A percentile compares a stretch with the other conserved stretches of the same genome.
These are phyloP conservation scores for Homarus gammarus DNA, from an alignment of 2,888 invertebrate genomes.

Conservation along the genomic window DNA sequence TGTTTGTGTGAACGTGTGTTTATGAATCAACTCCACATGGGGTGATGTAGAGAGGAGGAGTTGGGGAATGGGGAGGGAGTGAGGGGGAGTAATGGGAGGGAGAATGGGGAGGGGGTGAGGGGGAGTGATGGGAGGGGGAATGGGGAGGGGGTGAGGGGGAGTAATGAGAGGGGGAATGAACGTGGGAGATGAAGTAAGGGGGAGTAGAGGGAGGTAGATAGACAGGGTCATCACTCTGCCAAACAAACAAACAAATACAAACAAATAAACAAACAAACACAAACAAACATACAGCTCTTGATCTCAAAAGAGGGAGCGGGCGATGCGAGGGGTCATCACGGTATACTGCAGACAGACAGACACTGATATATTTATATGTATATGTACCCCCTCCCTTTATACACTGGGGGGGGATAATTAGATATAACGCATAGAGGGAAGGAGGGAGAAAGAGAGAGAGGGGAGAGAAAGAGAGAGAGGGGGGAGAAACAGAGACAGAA, in stretches of 20 bases:
- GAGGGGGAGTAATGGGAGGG: not conserved
- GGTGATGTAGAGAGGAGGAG: no score
- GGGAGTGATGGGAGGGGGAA: not conserved
- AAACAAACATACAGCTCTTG: no score
- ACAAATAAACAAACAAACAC: no score
- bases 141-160: not conserved
- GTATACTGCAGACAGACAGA: constrained; percentile 14
- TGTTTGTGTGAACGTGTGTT: no score
- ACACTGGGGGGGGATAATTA: no score
- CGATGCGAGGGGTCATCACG: not conserved
- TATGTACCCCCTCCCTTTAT: no score
- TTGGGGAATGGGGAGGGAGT: not conserved
- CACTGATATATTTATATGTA: no score
- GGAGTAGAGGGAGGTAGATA: not conserved
- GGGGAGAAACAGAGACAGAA: not conserved
- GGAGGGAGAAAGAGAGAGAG: not conserved
- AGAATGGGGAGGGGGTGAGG: constrained; percentile 1
- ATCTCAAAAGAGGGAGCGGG: no score
- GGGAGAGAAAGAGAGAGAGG: constrained; percentile 2
- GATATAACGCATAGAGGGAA: not conserved
- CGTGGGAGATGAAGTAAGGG: not conserved
- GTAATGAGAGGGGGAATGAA: not conserved
- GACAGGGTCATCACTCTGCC: no score
- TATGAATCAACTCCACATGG: no score
- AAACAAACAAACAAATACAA: no score